Conservation (phyloP, 1,140 invertebrate species). For the Hycleus cichorii region DNA sequence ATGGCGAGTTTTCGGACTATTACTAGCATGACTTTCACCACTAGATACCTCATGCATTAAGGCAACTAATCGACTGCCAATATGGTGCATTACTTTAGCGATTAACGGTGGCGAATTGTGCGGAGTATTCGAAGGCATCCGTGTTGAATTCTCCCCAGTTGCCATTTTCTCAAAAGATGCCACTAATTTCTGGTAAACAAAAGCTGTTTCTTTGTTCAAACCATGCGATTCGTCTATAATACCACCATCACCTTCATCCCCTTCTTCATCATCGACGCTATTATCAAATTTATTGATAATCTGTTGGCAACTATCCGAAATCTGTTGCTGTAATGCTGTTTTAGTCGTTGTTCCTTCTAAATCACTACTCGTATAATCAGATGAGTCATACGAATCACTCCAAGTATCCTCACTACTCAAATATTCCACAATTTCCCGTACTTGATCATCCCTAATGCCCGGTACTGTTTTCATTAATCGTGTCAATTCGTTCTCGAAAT, state of each 20-base stretch:
- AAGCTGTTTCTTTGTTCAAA: conserved; percentile 64
- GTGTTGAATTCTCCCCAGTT: conserved; percentile 41
- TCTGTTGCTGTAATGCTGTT: conserved; percentile 72
- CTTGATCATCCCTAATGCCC: conserved; percentile 81
- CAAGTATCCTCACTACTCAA: conserved; percentile 85
- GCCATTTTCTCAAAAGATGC: conserved; percentile 71
- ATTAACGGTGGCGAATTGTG: conserved; percentile 78
- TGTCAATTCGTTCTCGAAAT: conserved; percentile 83
- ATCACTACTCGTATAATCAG: conserved; percentile 84
- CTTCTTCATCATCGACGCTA: conserved; percentile 41
- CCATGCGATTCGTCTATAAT: conserved; percentile 47
- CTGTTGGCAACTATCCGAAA: conserved; percentile 78
- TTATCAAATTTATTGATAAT: conserved; percentile 79
- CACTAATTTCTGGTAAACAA: conserved; percentile 76
- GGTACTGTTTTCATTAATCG: conserved; percentile 87
- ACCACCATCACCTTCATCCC: conserved; percentile 51
- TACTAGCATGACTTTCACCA: conserved; percentile 49
- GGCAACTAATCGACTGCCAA: conserved; percentile 78
- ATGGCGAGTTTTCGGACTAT: conserved; percentile 45
- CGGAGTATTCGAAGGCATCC: conserved; percentile 45
- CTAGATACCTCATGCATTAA: conserved; percentile 88
- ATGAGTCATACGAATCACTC: conserved; percentile 87
- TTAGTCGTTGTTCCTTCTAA: conserved; percentile 63
- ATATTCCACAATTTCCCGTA: conserved; percentile 85
- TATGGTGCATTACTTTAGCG: conserved; percentile 88